Percentiles rank a stretch among this genome's conserved stretches.
Conservation (phyloP, 2,888 invertebrate species). For the Parnassius apollo region DNA sequence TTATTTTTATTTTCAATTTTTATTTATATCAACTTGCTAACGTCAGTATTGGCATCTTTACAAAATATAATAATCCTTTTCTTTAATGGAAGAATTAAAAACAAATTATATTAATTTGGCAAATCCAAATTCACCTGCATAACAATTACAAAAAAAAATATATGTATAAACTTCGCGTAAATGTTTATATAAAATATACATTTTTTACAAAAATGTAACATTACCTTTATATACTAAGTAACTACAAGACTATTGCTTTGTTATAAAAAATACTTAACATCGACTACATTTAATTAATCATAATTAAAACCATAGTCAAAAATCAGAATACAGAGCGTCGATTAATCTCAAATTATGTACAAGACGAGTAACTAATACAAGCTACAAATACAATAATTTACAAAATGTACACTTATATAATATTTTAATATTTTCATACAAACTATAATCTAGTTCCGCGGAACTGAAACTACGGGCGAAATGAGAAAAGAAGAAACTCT, state of each 20-base stretch:
- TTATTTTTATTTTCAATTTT: constrained; percentile 76
- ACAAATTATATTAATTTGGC: constrained; percentile 78
- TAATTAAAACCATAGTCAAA: constrained; percentile 52
- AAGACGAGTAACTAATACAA: constrained; percentile 33
- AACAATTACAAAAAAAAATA: constrained; percentile 58
- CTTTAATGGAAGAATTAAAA: constrained; percentile 71
- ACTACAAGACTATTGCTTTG: constrained; percentile 54
- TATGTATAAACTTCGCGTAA: constrained; percentile 65
- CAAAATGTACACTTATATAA: constrained; percentile 58
- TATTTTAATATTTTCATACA: constrained; percentile 40
- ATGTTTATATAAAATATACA: constrained; percentile 77
- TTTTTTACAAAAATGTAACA: constrained; percentile 75
- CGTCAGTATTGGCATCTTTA: constrained; percentile 73
- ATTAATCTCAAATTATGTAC: constrained; percentile 71
- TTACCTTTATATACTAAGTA: constrained; percentile 49
- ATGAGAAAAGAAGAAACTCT: constrained; percentile 43
- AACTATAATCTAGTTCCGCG: constrained; percentile 37
- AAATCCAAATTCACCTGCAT: constrained; percentile 73
- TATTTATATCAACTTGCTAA: constrained; percentile 69
- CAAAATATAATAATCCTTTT: constrained; percentile 74
- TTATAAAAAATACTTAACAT: constrained; percentile 68
- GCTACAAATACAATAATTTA: constrained; percentile 63
- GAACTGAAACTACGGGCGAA: constrained; percentile 23
- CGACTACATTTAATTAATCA: constrained; percentile 57
- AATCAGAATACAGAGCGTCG: constrained; percentile 60